Conservation (phyloP, 1,140 invertebrate genomes). For the Pseudomyrmex cubaensis region DNA sequence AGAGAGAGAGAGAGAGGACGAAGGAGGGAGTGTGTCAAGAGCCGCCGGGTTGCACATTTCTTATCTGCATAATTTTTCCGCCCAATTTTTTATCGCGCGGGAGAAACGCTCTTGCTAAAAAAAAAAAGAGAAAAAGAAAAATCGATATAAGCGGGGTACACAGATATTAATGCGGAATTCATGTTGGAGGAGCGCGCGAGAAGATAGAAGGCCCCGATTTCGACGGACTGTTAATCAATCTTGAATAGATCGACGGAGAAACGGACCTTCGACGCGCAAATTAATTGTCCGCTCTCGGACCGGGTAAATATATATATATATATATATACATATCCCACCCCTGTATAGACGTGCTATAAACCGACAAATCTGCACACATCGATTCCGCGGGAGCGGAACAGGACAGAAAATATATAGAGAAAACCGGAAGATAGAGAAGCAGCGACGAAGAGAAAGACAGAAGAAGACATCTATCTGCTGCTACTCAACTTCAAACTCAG, state of each 20-base stretch:
- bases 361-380: neutral
- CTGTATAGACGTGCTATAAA: constrained; percentile 6
- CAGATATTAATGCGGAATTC: constrained; percentile 30
- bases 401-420: neutral
- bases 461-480: constrained; percentile 57
- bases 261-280: constrained; percentile 68
- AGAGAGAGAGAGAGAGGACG: too few species aligned
- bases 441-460: neutral
- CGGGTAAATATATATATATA: constrained; percentile 1
- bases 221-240: constrained; percentile 73
- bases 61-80: constrained; percentile 27
- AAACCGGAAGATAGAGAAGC: neutral
- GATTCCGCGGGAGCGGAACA: neutral
- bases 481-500: constrained; percentile 72
- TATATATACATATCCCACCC: neutral
- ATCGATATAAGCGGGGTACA: neutral
- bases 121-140: constrained; percentile 25
- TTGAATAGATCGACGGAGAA: constrained; percentile 70
- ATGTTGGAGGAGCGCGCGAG: constrained; percentile 12
- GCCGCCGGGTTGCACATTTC: constrained; percentile 12
- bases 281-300: constrained; percentile 72
- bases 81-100: neutral
- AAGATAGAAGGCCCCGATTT: constrained; percentile 45
- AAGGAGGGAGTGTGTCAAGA: neutral
- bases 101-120: neutral